Conservation (phyloP, 2,113 vertebrate genomes). For the Callionymus lyra region DNA sequence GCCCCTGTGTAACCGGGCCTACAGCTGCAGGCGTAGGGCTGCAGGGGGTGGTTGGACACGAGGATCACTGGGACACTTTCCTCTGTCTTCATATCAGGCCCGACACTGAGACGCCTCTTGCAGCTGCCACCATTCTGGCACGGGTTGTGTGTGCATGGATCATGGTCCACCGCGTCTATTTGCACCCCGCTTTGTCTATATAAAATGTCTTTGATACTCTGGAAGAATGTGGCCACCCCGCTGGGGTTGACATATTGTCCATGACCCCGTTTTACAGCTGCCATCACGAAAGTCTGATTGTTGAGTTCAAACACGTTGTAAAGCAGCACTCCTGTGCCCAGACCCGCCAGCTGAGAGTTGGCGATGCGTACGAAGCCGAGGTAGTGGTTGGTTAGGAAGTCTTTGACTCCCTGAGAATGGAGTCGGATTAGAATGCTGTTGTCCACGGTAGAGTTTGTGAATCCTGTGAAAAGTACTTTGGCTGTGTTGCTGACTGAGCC, state of each 20-base stretch:
- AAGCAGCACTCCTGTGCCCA: slow-evolving; percentile 83
- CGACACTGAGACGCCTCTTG: slow-evolving; percentile 74
- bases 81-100: slow-evolving; percentile 58
- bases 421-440: slow-evolving; percentile 88
- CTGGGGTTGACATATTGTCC: slow-evolving; percentile 88
- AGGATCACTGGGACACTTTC: slow-evolving; percentile 86
- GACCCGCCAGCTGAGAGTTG: slow-evolving; percentile 82
- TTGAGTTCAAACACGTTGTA: slow-evolving; percentile 79
- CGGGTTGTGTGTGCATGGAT: slow-evolving; percentile 80
- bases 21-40: slow-evolving; percentile 83
- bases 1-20: slow-evolving; percentile 79
- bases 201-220: slow-evolving; percentile 88
- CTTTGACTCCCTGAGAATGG: slow-evolving; percentile 61
- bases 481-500: slow-evolving; percentile 76
- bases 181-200: slow-evolving; percentile 84
- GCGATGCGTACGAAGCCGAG: slow-evolving; percentile 85
- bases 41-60: slow-evolving; percentile 78
- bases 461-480: slow-evolving; percentile 78
- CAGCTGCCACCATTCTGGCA: slow-evolving; percentile 93
- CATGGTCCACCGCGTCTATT: slow-evolving; percentile 86
- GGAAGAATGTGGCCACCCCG: slow-evolving; percentile 91
- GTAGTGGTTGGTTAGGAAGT: slow-evolving; percentile 88
- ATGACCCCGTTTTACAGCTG: slow-evolving; percentile 74
- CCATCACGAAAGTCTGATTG: slow-evolving; percentile 86
- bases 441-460: slow-evolving; percentile 84